Conservation (phyloP, 1,140 invertebrate genomes). For the Sarcophaga bullata region DNA sequence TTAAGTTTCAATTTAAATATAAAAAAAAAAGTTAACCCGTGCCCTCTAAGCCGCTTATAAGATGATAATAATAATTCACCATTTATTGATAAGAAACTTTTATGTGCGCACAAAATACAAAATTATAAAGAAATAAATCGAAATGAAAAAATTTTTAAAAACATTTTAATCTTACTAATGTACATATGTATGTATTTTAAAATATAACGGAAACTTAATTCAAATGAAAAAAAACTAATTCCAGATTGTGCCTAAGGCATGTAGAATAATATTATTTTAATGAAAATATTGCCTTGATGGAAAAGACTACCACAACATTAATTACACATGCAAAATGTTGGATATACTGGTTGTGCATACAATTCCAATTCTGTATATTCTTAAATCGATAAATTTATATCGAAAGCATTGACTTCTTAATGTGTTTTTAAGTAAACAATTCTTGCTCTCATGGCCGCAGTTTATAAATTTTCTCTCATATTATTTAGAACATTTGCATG, state of each 20-base stretch:
- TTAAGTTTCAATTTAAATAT: neutral
- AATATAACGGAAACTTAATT: neutral
- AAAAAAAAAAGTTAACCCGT: neutral
- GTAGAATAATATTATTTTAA: neutral
- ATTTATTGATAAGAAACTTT: neutral
- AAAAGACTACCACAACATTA: no score
- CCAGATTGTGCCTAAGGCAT: neutral
- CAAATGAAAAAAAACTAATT: neutral
- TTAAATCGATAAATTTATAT: no score
- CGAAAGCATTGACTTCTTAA: no score
- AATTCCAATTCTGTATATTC: no score
- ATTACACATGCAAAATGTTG: no score
- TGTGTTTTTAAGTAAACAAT: no score
- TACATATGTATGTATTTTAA: no score
- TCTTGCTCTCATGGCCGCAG: no score
- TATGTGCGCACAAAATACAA: neutral
- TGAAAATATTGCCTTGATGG: no score
- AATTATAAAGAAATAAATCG: neutral
- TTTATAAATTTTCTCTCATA: no score
- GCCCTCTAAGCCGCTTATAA: neutral
- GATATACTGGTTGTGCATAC: no score
- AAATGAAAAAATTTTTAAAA: neutral
- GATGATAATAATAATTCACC: neutral
- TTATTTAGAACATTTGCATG: no score
- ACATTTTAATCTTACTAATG: neutral